These are phyloP conservation scores for Dinocampus coccinellae DNA, from an alignment of 2,888 invertebrate genomes.

Conservation along the genomic window DNA sequence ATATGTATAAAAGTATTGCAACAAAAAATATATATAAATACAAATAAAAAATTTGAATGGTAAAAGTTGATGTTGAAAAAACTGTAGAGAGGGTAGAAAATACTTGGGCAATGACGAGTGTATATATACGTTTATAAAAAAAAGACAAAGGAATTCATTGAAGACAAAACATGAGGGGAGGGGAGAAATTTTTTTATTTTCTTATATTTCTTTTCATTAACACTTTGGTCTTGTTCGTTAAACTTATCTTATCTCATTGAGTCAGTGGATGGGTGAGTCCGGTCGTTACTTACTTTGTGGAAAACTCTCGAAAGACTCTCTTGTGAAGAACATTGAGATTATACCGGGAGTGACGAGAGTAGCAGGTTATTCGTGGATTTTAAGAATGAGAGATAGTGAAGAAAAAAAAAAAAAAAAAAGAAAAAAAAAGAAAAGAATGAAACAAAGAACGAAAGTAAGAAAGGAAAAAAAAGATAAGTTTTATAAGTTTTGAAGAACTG, in stretches of 20 bases:
- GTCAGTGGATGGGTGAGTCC: background rate
- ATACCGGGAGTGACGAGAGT: background rate
- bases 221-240: slow-evolving; percentile 7
- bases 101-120: background rate
- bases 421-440: background rate
- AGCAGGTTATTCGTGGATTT: background rate
- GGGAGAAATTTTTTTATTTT: background rate
- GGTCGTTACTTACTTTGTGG: slow-evolving; percentile 1
- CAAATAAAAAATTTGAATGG: background rate
- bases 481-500: slow-evolving; percentile 1
- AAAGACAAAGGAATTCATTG: background rate
- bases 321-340: background rate
- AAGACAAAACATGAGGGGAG: background rate
- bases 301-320: slow-evolving; percentile 5
- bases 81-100: background rate
- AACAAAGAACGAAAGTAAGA: background rate
- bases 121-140: background rate
- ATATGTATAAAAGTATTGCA: background rate
- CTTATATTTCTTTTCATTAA: background rate
- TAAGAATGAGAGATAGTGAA: background rate
- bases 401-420: no score
- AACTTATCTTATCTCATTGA: slow-evolving; percentile 14
- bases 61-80: slow-evolving; percentile 17
- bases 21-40: background rate
- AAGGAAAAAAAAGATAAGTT: background rate